Evolutionary conservation across 2,888 invertebrate genomes (phyloP), one percentile per base, ranked within the genome.

Genomic region (Scrobipalpa costella): DNA sequence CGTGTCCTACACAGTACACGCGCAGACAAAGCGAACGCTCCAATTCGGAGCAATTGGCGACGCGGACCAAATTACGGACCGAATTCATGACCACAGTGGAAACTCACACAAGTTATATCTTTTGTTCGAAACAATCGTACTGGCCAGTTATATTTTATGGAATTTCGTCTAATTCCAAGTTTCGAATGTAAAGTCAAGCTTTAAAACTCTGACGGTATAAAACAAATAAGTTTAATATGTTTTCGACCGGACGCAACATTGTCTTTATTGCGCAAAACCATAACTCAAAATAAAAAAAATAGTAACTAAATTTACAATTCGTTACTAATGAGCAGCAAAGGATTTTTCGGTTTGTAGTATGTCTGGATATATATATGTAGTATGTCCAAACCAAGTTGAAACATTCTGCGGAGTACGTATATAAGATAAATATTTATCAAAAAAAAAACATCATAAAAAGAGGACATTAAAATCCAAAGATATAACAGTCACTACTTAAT

Each of bases 1-100:
- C n/a, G n/a, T n/a, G n/a, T n/a, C 44, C 44, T 27, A 27, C 69
- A 66, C 57, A 15, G 49, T 63, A 60, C 62, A 65, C 34, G 17
- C 38, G 27, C 17, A 17, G 44, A 68, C 63, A 67, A 65, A 61
- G 21, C 44, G 6, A 44, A 15, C 44, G 13, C 59, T 61, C 57
- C 61, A 36, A 58, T 63, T 49, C 61, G 57, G 27, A 44, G 44
- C 44, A 44, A 44, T 59, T 49, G 34, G n/a, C 64, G 64, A 27
- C 49, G 40, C 64, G 33, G 19, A 55, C 55, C 44, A 62, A 65
- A 62, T 65, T 62, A 27, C 47, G 52, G 34, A 40, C 21, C 13
- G n/a, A 44, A 44, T 59, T 59, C 44, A 44, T 40, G 59, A 40
- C 27, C 59, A 11, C 44, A 15, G 44, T 15, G 44, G 44, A 15